Evolutionary conservation across 2,888 invertebrate species (phyloP).

Genomic region (Molorchus minor): DNA sequence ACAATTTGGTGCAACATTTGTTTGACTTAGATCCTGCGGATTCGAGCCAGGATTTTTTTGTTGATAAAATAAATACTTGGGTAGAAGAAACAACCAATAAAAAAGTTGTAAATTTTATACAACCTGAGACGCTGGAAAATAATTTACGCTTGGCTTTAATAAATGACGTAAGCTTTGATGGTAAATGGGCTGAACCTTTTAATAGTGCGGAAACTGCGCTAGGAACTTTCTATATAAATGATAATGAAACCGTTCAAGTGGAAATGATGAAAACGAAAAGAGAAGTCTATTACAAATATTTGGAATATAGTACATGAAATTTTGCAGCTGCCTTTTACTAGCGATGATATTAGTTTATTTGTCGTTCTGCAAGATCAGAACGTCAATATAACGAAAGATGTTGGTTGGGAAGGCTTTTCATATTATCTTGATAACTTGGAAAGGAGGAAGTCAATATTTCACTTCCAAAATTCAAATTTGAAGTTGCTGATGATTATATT

Average conservation of each 20-base stretch:
- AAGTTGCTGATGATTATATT: slow-evolving; percentile 74
- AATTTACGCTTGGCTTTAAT: slow-evolving; percentile 76
- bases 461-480: slow-evolving; percentile 84
- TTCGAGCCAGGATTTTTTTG: slow-evolving; percentile 67
- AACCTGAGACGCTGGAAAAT: slow-evolving; percentile 65
- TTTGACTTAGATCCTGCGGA: slow-evolving; percentile 71
- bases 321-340: slow-evolving; percentile 77
- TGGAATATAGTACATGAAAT: slow-evolving; percentile 67
- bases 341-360: slow-evolving; percentile 76
- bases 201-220: slow-evolving; percentile 64
- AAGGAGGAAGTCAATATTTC: slow-evolving; percentile 71
- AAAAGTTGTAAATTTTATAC: slow-evolving; percentile 81
- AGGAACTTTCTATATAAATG: slow-evolving; percentile 71
- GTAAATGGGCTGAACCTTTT: slow-evolving; percentile 77
- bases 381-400: not conserved
- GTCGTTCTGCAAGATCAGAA: slow-evolving; percentile 74
- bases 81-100: slow-evolving; percentile 79
- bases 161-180: slow-evolving; percentile 87
- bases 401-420: not conserved
- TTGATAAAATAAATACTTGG: slow-evolving; percentile 79
- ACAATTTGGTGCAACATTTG: slow-evolving; percentile 70
- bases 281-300: slow-evolving; percentile 64
- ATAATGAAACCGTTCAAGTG: slow-evolving; percentile 67
- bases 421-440: slow-evolving; percentile 63
- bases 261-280: slow-evolving; percentile 77